Percentiles rank a stretch among this genome's conserved stretches.
phyloP scores from a whole-genome alignment of 2,888 invertebrate species.

The Campopleginae sp. region DNA sequence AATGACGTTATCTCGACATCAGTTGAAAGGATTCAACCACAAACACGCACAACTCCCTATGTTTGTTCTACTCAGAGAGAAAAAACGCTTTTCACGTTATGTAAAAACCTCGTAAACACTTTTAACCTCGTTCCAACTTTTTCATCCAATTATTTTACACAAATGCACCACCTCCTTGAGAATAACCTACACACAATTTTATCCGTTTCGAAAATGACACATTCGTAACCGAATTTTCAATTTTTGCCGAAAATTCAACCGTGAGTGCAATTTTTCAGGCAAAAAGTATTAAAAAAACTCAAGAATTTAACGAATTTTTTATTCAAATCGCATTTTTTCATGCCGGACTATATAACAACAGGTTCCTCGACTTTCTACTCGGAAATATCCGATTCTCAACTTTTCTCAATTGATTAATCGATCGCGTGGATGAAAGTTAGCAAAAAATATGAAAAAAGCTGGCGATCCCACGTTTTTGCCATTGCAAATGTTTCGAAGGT shows the following conservation, averaged over 20 bases:
- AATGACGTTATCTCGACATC: slow-evolving; percentile 17
- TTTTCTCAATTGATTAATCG: background rate
- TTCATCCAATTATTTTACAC: background rate
- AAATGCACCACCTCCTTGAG: background rate
- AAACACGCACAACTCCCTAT: slow-evolving; percentile 8
- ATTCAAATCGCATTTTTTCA: background rate
- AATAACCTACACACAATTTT: background rate
- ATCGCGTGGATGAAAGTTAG: background rate
- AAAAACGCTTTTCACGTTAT: slow-evolving; percentile 7
- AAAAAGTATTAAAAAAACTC: background rate
- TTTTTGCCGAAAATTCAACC: background rate
- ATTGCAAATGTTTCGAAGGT: background rate
- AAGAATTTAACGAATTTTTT: background rate
- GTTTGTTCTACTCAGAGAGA: background rate
- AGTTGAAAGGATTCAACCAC: slow-evolving; percentile 11
- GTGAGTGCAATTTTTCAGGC: background rate
- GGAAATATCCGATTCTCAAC: background rate
- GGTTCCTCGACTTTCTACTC: background rate
- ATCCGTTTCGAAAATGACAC: background rate
- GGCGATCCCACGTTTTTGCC: background rate
- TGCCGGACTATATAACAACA: background rate
- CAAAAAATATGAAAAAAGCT: background rate
- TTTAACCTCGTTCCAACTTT: background rate
- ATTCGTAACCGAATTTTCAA: background rate
- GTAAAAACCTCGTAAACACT: background rate